Evolutionary conservation across 2,797 vertebrate species (phyloP), one percentile per base, ranked within the genome.

Genomic region (Microctenopoma stevenorrisi): DNA sequence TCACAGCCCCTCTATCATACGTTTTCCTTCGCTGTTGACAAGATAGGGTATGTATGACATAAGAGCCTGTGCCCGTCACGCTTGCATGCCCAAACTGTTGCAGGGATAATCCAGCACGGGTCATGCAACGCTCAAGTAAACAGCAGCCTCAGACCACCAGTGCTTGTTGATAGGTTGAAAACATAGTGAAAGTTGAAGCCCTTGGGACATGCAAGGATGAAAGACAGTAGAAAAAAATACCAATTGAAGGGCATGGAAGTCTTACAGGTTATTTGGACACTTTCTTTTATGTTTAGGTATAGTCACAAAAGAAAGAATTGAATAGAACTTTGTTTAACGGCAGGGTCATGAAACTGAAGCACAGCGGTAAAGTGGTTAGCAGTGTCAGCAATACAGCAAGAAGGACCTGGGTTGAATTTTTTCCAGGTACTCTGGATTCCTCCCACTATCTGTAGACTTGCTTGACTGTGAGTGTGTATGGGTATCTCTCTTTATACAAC

Each of bases 21-120:
- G 53, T 81, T 87, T 82, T 83, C 62, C 74, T 55, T 50, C 53
- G 47, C 81, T 70, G 82, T 65, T 88, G 85, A 90, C 88, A 81
- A 85, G 76, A 80, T 76, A 68, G 75, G 66, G 70, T 87, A 83
- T 87, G 85, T 71, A 55, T 88, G 84, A 87, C 86, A 85, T 71
- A 81, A 86, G 78, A 76, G 67, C 33, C 74, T 26, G 60, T 58
- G 35, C 70, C 73, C 51, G 65, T 84, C 82, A 87, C 4, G 81
- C 84, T 78, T 38, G 78, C 25, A 10, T 83, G 88, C 78, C 68
- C 78, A 68, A 42, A 76, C 76, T 68, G 69, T 70, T 76, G 77
- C 73, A 79, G 64, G 69, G 78, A 77, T 85, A 76, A 88, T 85
- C 85, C 83, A 70, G 51, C 76, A 47, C 56, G 74, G 71, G 67